These are phyloP conservation scores for Hanleya hanleyi DNA, from an alignment of 2,888 invertebrate species.

Conservation along the genomic window DNA sequence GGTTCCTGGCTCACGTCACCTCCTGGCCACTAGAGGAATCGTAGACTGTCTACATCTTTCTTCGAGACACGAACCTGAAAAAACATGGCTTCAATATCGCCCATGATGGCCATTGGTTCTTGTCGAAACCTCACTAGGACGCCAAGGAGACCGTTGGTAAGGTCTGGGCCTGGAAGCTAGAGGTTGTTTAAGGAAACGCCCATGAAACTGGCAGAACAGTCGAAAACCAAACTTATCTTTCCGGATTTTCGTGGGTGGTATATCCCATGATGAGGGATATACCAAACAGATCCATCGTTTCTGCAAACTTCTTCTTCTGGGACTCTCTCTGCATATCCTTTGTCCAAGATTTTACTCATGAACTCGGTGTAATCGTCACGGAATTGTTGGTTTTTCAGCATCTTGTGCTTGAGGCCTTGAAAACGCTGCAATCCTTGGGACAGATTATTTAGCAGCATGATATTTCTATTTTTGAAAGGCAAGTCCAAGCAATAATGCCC, in stretches of 20 bases:
- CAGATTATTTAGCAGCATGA: constrained; percentile 12
- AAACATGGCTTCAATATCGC: neutral
- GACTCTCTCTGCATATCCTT: constrained; percentile 5
- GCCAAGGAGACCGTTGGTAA: neutral
- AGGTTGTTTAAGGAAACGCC: neutral
- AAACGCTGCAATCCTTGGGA: constrained; percentile 12
- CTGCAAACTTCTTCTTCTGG: neutral
- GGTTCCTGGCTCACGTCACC: no score
- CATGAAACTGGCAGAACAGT: neutral
- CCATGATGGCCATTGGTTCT: neutral
- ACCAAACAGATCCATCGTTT: constrained; percentile 12
- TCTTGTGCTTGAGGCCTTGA: neutral
- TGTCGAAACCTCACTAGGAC: neutral
- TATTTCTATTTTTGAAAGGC: constrained; percentile 13
- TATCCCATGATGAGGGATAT: constrained; percentile 10
- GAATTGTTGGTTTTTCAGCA: neutral
- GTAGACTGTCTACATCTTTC: neutral
- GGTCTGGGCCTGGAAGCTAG: neutral
- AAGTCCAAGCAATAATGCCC: constrained; percentile 21
- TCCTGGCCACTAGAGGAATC: constrained; percentile 1
- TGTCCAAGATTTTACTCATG: constrained; percentile 12
- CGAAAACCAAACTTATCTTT: constrained; percentile 7
- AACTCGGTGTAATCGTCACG: neutral
- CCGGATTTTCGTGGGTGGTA: constrained; percentile 5
- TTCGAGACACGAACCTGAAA: neutral